Percentiles rank a stretch among this genome's conserved stretches.
Conservation (phyloP, 2,888 invertebrate genomes). For the Colletes collaris region DNA sequence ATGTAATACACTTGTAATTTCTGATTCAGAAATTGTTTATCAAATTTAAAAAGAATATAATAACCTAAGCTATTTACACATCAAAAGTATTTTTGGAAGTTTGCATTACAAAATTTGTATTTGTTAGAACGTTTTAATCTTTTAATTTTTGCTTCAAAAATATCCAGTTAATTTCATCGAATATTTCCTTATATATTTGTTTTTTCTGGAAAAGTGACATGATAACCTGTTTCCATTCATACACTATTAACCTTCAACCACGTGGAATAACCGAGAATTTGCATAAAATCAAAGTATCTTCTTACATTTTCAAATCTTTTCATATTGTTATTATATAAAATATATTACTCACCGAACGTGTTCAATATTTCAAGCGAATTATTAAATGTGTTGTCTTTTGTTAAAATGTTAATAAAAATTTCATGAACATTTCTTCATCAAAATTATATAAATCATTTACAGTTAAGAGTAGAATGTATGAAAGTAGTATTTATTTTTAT, state of each 20-base stretch:
- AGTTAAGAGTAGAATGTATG: neutral
- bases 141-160: slow-evolving; percentile 23
- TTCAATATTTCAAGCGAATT: neutral
- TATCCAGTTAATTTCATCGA: slow-evolving; percentile 1
- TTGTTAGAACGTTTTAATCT: slow-evolving; percentile 12
- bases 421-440: neutral
- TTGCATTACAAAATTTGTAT: neutral
- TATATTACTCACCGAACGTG: neutral
- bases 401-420: neutral
- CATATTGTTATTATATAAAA: neutral
- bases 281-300: neutral
- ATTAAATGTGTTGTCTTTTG: slow-evolving; percentile 5
- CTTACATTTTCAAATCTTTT: neutral
- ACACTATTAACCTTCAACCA: slow-evolving; percentile 13
- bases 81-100: neutral
- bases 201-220: slow-evolving; percentile 38
- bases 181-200: slow-evolving; percentile 1
- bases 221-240: slow-evolving; percentile 34
- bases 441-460: neutral
- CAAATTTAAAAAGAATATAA: slow-evolving; percentile 13
- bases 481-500: neutral
- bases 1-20: slow-evolving; percentile 16
- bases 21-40: slow-evolving; percentile 21
- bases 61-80: slow-evolving; percentile 44
- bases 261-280: slow-evolving; percentile 37